phyloP scores from a whole-genome alignment of 2,113 vertebrate genomes.

The Lagopus muta region DNA sequence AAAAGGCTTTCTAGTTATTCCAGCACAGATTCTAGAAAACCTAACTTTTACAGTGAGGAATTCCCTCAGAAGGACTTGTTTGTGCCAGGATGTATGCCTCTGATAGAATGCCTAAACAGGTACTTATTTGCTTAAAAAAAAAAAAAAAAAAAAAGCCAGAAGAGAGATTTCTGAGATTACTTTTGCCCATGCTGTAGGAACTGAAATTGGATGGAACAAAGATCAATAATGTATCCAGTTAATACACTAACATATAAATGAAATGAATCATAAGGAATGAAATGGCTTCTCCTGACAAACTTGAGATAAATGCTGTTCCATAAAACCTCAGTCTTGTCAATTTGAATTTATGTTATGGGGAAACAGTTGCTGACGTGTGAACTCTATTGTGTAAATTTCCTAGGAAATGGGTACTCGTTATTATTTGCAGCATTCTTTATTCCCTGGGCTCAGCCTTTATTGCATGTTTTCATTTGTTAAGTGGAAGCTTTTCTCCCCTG shows the following conservation, averaged over 20 bases:
- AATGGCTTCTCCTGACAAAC: slow-evolving; percentile 66
- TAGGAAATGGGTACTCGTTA: background rate
- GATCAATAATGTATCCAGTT: slow-evolving; percentile 74
- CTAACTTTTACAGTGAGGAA: background rate
- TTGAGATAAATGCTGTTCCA: slow-evolving; percentile 59
- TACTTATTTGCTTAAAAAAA: background rate
- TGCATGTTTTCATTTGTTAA: background rate
- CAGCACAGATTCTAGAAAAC: background rate
- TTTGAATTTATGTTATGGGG: slow-evolving; percentile 65
- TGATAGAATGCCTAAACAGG: background rate
- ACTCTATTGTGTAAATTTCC: slow-evolving; percentile 60
- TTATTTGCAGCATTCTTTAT: slow-evolving; percentile 27
- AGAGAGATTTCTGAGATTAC: slow-evolving; percentile 53
- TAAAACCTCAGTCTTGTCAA: slow-evolving; percentile 52
- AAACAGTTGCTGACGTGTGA: slow-evolving; percentile 41
- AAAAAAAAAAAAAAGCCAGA: background rate
- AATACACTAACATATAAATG: slow-evolving; percentile 66
- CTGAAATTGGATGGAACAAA: slow-evolving; percentile 67
- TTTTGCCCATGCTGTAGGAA: slow-evolving; percentile 45
- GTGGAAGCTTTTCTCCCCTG: background rate
- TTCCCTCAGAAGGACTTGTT: background rate
- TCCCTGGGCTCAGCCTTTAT: background rate
- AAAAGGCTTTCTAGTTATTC: background rate
- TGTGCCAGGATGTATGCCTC: background rate
- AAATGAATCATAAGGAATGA: slow-evolving; percentile 75